phyloP scores from a whole-genome alignment of 2,797 vertebrate species.

The Gobionotothen gibberifrons region DNA sequence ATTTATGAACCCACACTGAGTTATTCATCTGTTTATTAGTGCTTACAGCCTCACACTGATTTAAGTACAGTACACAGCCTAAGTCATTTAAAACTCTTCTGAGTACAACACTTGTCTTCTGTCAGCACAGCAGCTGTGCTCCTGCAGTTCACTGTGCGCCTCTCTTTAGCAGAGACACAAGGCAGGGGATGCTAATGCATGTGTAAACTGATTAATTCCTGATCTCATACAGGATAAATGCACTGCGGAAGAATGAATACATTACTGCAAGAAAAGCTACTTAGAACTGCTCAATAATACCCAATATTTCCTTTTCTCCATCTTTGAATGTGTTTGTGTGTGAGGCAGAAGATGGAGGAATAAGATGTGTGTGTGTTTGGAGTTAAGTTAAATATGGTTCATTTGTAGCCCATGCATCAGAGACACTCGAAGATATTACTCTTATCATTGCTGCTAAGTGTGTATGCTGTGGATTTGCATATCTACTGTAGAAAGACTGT shows the following conservation, averaged over 20 bases:
- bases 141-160: too few species aligned
- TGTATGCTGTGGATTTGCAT: slow-evolving; percentile 1
- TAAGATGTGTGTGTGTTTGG: slow-evolving; percentile 6
- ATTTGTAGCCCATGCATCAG: neutral
- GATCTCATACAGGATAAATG: slow-evolving; percentile 21
- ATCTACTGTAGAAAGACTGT: neutral
- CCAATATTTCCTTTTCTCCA: slow-evolving; percentile 12
- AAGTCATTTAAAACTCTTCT: too few species aligned
- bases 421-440: slow-evolving; percentile 3
- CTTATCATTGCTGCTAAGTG: neutral
- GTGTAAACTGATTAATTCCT: slow-evolving; percentile 43
- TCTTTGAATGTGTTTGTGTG: too few species aligned
- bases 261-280: slow-evolving; percentile 47
- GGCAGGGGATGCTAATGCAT: slow-evolving; percentile 39
- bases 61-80: too few species aligned
- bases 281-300: slow-evolving; percentile 49
- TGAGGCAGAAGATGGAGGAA: too few species aligned
- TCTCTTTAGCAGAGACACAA: too few species aligned
- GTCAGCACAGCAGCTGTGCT: too few species aligned
- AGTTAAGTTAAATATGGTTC: too few species aligned
- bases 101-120: too few species aligned
- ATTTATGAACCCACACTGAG: too few species aligned
- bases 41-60: too few species aligned
- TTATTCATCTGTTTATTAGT: too few species aligned
- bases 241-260: slow-evolving; percentile 41